Evolutionary conservation across 1,140 invertebrate species (phyloP), one percentile per base, ranked within the genome.

Genomic region (Agrilus planipennis): DNA sequence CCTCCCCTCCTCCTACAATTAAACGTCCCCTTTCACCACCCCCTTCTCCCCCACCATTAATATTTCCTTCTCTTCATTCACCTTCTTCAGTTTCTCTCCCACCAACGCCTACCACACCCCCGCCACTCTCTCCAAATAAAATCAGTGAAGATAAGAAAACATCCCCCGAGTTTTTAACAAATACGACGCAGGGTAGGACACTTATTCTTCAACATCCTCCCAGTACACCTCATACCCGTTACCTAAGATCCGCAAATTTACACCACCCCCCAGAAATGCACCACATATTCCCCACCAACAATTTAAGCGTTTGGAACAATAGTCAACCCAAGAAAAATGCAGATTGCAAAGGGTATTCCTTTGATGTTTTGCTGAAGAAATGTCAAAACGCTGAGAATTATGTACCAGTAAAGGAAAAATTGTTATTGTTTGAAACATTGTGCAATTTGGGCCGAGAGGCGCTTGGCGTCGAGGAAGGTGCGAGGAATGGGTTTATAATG

Each of bases 351-450:
- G n/a, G n/a, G n/a, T n/a, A n/a, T n/a, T n/a, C n/a, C 11, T 65
- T 75, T 0, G 71, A 71, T 5, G 54, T 57, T 3, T 52, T 75
- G 2, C 44, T 72, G 21, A 66, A 70, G 19, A 62, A 67, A 25
- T 75, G 73, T 42, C 73, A 76, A 49, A 70, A 71, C 51, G 63
- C 64, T 3, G 71, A 73, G 31, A 70, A 62, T 30, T 76, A 75
- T 50, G 73, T 76, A 4, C 71, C 73, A 0, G 73, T 77, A 1
- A 67, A 67, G 38, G 73, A 76, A 44, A 76, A 75, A 47, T 55
- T 74, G 1, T 67, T 71, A 1, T 54, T 77, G 4, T 77, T 76
- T 45, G 73, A 77, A 45, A 71, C 71, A 0, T 50, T 76, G 11
- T 72, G 71, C 15, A 58, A 63, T 41, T 51, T 71, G 35, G 67